A percentile compares a stretch with the other conserved stretches of the same genome.
These are phyloP conservation scores for Bovichtus diacanthus DNA, from an alignment of 2,797 vertebrate species.

Conservation along the genomic window DNA sequence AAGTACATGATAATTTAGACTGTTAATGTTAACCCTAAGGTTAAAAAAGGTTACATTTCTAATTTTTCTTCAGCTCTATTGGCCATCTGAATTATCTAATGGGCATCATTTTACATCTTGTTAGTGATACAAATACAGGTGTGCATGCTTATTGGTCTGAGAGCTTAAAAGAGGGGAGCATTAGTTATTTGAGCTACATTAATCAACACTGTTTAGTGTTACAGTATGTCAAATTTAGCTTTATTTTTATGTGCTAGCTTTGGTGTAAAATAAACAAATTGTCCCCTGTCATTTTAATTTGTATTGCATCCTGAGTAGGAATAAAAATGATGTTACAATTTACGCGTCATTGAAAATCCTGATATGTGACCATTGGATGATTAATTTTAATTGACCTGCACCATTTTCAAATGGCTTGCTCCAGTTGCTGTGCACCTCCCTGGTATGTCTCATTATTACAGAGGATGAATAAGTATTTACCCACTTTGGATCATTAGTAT, in stretches of 20 bases:
- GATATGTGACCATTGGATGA: constrained; percentile 53
- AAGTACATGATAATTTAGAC: constrained; percentile 59
- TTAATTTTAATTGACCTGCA: constrained; percentile 52
- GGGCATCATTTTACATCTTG: constrained; percentile 63
- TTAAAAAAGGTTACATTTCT: constrained; percentile 32
- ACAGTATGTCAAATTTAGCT: constrained; percentile 53
- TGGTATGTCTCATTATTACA: constrained; percentile 18
- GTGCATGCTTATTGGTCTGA: constrained; percentile 69
- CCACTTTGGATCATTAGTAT: constrained; percentile 11
- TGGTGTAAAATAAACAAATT: constrained; percentile 56
- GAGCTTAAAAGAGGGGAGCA: constrained; percentile 41
- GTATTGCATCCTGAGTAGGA: constrained; percentile 71
- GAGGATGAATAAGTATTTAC: constrained; percentile 10
- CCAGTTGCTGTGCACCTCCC: constrained; percentile 25
- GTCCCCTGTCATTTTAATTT: constrained; percentile 69
- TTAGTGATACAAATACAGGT: constrained; percentile 58
- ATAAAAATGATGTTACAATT: constrained; percentile 69
- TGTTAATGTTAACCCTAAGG: constrained; percentile 51
- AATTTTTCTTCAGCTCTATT: constrained; percentile 36
- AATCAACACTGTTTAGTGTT: constrained; percentile 60
- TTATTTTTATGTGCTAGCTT: constrained; percentile 70
- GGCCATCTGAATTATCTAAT: constrained; percentile 48
- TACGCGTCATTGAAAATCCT: constrained; percentile 65
- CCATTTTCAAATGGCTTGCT: constrained; percentile 33
- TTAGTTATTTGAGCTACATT: constrained; percentile 29